Percentiles rank a stretch among this genome's conserved stretches.
Evolutionary conservation across 2,797 vertebrate species (phyloP).

Genomic region (Austrolebias charrua): DNA sequence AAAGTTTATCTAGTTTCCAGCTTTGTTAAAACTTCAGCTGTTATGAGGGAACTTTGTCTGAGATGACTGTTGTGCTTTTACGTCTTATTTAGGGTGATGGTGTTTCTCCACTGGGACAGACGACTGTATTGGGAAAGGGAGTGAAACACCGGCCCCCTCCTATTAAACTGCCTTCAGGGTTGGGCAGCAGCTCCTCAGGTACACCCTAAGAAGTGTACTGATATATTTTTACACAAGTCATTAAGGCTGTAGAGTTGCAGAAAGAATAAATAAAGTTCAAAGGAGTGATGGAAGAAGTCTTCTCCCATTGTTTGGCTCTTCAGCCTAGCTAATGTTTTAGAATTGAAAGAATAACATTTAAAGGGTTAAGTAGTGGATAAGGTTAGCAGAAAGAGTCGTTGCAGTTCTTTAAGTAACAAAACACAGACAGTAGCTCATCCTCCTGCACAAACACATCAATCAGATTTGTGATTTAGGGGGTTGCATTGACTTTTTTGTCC

Average conservation of each 20-base stretch:
- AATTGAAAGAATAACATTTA: background rate
- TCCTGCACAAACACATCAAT: too few species aligned
- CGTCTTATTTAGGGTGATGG: constrained; percentile 83
- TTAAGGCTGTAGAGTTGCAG: too few species aligned
- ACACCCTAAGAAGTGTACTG: constrained; percentile 16
- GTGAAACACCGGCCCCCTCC: constrained; percentile 95
- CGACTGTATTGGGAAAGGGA: constrained; percentile 91
- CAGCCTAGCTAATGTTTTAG: background rate
- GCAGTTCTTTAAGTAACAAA: background rate
- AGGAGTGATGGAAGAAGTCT: too few species aligned
- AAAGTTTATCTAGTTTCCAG: background rate
- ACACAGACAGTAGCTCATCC: background rate
- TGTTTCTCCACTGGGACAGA: constrained; percentile 87
- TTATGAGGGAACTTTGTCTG: background rate
- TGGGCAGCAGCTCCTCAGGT: constrained; percentile 84
- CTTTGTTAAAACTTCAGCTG: constrained; percentile 1
- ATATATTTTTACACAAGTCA: background rate
- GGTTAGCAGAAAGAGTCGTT: background rate
- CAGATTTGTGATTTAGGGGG: too few species aligned
- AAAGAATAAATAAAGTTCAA: too few species aligned
- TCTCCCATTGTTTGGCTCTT: background rate
- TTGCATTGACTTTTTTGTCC: too few species aligned
- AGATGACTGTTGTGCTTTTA: background rate
- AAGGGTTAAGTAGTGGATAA: background rate
- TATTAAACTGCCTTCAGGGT: constrained; percentile 92